Evolutionary conservation across 2,888 invertebrate species (phyloP), one percentile per base, ranked within the genome.

Genomic region (Nysson spinosus): DNA sequence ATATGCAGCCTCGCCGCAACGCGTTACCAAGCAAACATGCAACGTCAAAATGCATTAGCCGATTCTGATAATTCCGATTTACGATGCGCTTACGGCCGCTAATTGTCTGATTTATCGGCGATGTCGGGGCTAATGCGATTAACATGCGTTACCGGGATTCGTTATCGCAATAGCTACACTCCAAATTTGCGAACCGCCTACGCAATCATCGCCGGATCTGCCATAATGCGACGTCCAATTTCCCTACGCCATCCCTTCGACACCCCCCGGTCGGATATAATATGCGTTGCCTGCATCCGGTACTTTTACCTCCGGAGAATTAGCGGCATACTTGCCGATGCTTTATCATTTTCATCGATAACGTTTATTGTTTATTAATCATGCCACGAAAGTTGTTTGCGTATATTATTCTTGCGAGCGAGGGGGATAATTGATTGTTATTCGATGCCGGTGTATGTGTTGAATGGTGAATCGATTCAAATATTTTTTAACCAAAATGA

Each of bases 91-190:
- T 77, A 73, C 71, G 78, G 76, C 77, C 72, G 73, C 77, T 78
- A 83, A 83, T 83, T 84, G 79, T 83, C 77, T 81, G 81, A 83
- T 84, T 84, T 82, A 83, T 83, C 77, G 79, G 52, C 62, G 73
- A 77, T 75, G 72, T 44, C 69, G 69, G n/a, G 72, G 74, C 68
- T 81, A 80, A 81, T 81, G 73, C 72, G 80, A 81, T 82, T 81
- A 82, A 69, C 76, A 60, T 54, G 44, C 52, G 69, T 47, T 26
- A 32, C 34, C n/a, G 30, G 30, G 46, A 46, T 66, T 66, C 55
- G 57, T 44, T 72, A 62, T 65, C 40, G 60, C 46, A 16, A 42
- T 11, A 49, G 58, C 44, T 42, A 26, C 54, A 14, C 49, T 40
- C 40, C 55, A 43, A 58, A 56, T 42, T 30, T 37, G 42, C 43